Evolutionary conservation across 1,140 invertebrate genomes (phyloP).

Genomic region (Achatina immaculata): DNA sequence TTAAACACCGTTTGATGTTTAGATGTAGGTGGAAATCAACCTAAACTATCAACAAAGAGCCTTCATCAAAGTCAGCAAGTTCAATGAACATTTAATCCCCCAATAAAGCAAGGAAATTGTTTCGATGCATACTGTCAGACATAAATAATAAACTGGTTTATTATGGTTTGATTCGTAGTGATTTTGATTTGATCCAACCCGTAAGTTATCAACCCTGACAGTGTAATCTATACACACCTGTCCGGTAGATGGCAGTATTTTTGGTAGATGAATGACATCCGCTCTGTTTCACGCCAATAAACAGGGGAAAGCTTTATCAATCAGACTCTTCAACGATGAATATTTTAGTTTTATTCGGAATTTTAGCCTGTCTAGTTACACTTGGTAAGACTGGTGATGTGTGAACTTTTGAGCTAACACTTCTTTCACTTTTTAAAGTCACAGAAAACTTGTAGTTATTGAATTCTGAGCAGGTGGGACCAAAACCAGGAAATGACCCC

Average conservation of each 20-base stretch:
- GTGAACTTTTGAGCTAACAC: not conserved
- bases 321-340: not conserved
- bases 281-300: no score
- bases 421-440: not conserved
- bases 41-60: no score
- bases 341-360: not conserved
- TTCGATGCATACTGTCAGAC: no score
- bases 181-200: not conserved
- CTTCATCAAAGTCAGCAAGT: no score
- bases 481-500: slow-evolving; percentile 13
- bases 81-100: no score
- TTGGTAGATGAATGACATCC: not conserved
- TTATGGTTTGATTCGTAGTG: no score
- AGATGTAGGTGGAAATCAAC: no score
- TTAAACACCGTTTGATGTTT: no score
- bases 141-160: no score
- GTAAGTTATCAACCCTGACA: not conserved
- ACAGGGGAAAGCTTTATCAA: no score
- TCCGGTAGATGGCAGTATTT: slow-evolving; percentile 13
- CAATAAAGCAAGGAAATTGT: no score
- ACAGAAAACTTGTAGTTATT: not conserved
- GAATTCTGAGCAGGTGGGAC: not conserved
- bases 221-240: not conserved
- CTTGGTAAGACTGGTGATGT: not conserved
- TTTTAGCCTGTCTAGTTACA: not conserved